A percentile compares a stretch with the other conserved stretches of the same genome.
Evolutionary conservation across 2,888 invertebrate genomes (phyloP).

Genomic region (Parnassius orleans): DNA sequence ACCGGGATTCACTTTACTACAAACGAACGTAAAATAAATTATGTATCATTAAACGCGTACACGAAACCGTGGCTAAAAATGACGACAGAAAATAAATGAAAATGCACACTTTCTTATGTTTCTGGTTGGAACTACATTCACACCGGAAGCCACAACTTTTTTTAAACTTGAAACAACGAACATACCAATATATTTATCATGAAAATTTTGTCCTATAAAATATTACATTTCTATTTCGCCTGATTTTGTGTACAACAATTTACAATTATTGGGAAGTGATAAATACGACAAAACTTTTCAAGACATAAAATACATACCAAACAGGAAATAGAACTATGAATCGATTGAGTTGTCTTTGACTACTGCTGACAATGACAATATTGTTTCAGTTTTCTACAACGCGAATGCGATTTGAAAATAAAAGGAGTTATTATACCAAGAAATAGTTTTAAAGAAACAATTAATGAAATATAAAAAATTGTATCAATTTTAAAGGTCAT

Average conservation of each 20-base stretch:
- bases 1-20: conserved; percentile 48
- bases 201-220: conserved; percentile 47
- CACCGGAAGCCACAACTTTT: conserved; percentile 71
- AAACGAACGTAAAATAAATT: conserved; percentile 65
- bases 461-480: too few relatives aligned
- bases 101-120: conserved; percentile 76
- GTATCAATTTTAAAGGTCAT: too few relatives aligned
- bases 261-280: conserved; percentile 6
- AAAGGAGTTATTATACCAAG: too few relatives aligned
- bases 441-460: too few relatives aligned
- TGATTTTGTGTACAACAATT: conserved; percentile 29
- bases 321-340: conserved; percentile 32
- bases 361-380: conserved; percentile 20
- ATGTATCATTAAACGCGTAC: conserved; percentile 61
- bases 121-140: conserved; percentile 69
- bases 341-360: conserved; percentile 31
- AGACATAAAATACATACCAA: conserved; percentile 25
- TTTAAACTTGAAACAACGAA: conserved; percentile 58
- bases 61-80: conserved; percentile 68
- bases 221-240: conserved; percentile 64
- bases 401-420: too few relatives aligned
- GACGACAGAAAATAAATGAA: conserved; percentile 80
- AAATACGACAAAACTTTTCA: conserved; percentile 22
- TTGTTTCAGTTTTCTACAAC: too few relatives aligned
- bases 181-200: conserved; percentile 48